Conservation (phyloP, 2,113 vertebrate species). For the Amblyornis subalaris region DNA sequence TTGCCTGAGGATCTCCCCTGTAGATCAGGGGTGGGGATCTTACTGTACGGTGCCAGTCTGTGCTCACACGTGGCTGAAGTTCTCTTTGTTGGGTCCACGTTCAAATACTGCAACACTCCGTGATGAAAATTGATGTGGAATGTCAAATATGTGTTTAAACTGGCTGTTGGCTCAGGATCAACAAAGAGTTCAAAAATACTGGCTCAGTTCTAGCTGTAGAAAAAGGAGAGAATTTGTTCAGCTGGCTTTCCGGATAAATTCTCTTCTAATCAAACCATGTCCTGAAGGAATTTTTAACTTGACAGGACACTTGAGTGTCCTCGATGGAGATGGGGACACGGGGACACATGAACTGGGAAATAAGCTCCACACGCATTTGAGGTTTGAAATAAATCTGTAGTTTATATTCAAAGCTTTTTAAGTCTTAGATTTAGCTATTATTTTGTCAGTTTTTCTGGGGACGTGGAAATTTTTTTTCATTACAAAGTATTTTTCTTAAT, state of each 20-base stretch:
- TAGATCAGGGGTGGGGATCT: rapidly evolving
- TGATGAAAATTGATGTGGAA: background rate
- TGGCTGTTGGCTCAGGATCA: background rate
- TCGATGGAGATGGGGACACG: background rate
- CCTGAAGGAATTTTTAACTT: background rate
- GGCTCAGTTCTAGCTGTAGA: background rate
- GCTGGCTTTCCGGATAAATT: background rate
- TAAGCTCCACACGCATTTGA: background rate
- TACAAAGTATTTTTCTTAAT: background rate
- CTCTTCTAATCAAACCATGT: background rate
- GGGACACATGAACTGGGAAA: background rate
- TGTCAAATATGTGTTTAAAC: background rate
- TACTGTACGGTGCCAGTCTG: background rate
- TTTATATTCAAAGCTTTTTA: background rate
- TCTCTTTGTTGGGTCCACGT: rapidly evolving
- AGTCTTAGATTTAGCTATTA: background rate
- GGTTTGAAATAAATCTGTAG: background rate
- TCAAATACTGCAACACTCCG: background rate
- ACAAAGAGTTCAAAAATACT: background rate
- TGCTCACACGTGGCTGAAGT: rapidly evolving
- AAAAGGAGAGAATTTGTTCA: background rate
- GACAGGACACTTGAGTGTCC: background rate
- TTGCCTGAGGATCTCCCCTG: background rate
- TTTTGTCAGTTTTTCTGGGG: background rate
- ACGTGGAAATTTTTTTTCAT: background rate